Evolutionary conservation across 2,888 invertebrate species (phyloP).

Genomic region (Drosophila helvetica): DNA sequence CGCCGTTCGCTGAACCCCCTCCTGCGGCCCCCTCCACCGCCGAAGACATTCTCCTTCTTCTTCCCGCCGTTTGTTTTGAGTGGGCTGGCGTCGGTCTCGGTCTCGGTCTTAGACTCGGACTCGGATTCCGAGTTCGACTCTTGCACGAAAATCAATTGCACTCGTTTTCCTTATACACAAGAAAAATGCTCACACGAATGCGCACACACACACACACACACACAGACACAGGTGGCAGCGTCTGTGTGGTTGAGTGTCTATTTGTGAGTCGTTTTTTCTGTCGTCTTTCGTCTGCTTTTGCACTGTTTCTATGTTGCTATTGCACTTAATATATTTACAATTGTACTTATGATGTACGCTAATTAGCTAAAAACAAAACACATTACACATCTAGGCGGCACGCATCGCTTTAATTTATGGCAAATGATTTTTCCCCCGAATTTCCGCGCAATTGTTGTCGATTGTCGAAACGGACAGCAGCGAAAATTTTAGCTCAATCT

Average conservation of each 20-base stretch:
- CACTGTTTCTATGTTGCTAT: neutral
- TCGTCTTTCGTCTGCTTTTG: constrained; percentile 15
- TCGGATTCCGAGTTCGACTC: constrained; percentile 25
- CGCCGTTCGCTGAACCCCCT: constrained; percentile 4
- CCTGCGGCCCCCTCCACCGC: constrained; percentile 7
- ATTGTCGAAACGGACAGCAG: no score
- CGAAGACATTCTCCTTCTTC: constrained; percentile 7
- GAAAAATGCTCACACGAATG: neutral
- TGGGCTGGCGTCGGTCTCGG: constrained; percentile 2
- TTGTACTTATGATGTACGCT: neutral
- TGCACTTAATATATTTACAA: neutral
- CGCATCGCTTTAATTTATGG: neutral
- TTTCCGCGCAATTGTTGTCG: neutral
- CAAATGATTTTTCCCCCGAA: neutral
- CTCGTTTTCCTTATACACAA: constrained; percentile 60
- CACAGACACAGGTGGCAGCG: constrained; percentile 29
- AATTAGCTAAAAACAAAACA: neutral
- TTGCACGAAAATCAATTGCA: constrained; percentile 60
- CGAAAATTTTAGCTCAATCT: no score
- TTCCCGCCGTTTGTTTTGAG: constrained; percentile 13
- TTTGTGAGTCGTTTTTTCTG: constrained; percentile 50
- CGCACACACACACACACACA: constrained; percentile 37
- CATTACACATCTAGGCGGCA: neutral
- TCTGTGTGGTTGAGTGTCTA: constrained; percentile 21
- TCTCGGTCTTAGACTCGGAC: constrained; percentile 7